Percentiles rank a stretch among this genome's conserved stretches.
These are phyloP conservation scores for Acrocera orbiculus DNA, from an alignment of 2,888 invertebrate genomes.

Conservation along the genomic window DNA sequence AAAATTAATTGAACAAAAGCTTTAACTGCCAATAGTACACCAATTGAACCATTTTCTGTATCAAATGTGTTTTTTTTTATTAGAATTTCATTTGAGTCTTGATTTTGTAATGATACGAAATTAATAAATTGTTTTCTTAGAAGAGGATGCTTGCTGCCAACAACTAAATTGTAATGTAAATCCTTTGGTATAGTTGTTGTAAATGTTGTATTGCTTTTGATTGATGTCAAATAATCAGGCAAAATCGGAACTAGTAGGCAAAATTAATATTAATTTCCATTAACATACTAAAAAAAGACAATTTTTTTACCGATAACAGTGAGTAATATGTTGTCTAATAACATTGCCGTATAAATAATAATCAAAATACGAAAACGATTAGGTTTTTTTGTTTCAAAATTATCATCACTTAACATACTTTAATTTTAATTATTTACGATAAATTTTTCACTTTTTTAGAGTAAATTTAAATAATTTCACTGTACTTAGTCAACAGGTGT, in stretches of 20 bases:
- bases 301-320: slow-evolving; percentile 65
- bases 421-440: slow-evolving; percentile 5
- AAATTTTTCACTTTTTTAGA: too few relatives aligned
- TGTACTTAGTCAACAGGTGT: too few relatives aligned
- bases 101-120: slow-evolving; percentile 16
- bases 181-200: slow-evolving; percentile 19
- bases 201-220: slow-evolving; percentile 29
- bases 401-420: not conserved
- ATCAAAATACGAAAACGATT: slow-evolving; percentile 30
- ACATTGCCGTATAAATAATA: slow-evolving; percentile 54
- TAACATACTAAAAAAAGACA: slow-evolving; percentile 9
- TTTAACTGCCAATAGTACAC: slow-evolving; percentile 54
- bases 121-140: slow-evolving; percentile 28
- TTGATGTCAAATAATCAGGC: slow-evolving; percentile 51
- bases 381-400: slow-evolving; percentile 1
- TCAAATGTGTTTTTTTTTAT: slow-evolving; percentile 21
- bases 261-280: slow-evolving; percentile 4
- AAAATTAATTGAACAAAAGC: slow-evolving; percentile 61
- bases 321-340: slow-evolving; percentile 70
- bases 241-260: slow-evolving; percentile 54
- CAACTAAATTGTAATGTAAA: slow-evolving; percentile 16
- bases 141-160: slow-evolving; percentile 30
- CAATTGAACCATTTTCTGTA: slow-evolving; percentile 48
- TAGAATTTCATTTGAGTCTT: not conserved
- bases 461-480: too few relatives aligned